These are phyloP conservation scores for Megaceryle maxima DNA, from an alignment of 2,113 vertebrate species.

Conservation along the genomic window DNA sequence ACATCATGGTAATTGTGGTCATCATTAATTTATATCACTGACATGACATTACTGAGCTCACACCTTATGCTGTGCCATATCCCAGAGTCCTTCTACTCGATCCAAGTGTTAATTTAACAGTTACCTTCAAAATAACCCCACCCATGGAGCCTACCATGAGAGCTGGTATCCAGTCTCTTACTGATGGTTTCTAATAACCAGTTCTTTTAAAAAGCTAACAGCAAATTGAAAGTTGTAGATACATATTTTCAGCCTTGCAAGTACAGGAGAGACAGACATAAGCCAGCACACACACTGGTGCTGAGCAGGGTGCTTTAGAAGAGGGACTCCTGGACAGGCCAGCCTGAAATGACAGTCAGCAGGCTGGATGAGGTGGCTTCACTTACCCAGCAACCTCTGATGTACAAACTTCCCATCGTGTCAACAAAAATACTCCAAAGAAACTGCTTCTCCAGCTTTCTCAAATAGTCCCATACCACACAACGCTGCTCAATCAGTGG, in stretches of 20 bases:
- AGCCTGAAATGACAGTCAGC: not conserved
- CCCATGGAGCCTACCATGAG: rapidly evolving
- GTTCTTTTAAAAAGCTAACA: not conserved
- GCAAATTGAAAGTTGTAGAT: not conserved
- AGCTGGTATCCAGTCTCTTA: not conserved
- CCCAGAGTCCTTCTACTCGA: not conserved
- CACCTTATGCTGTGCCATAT: not conserved
- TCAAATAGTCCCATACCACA: not conserved
- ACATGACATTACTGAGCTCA: not conserved
- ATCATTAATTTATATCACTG: not conserved
- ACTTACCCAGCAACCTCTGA: not conserved
- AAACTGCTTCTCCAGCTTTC: not conserved
- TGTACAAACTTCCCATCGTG: not conserved
- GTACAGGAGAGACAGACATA: not conserved
- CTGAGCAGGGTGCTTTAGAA: not conserved
- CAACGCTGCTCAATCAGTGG: not conserved
- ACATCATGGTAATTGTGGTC: not conserved
- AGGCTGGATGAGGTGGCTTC: not conserved
- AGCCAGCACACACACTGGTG: not conserved
- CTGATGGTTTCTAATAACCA: not conserved
- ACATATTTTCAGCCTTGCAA: not conserved
- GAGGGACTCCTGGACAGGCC: not conserved
- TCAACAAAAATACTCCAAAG: not conserved
- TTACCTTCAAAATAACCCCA: not conserved
- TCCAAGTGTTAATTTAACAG: not conserved